Conservation (phyloP, 2,797 vertebrate genomes). For the Danio tinwini region DNA sequence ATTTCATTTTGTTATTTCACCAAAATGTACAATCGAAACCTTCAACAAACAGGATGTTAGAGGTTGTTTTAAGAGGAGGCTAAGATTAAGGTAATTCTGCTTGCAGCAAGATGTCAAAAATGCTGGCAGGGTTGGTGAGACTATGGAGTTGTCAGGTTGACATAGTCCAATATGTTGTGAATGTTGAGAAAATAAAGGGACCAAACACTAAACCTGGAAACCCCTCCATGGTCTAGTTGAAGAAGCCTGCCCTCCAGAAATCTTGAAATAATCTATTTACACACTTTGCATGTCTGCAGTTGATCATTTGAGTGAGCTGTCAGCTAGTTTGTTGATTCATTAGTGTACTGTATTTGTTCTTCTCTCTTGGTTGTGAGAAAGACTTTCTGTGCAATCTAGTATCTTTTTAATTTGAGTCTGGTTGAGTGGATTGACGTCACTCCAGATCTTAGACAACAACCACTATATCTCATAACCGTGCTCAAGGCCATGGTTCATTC, state of each 20-base stretch:
- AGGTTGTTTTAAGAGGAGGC: background rate
- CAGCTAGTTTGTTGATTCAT: background rate
- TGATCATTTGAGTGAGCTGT: background rate
- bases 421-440: background rate
- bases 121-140: background rate
- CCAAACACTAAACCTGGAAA: background rate
- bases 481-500: background rate
- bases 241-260: background rate
- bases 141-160: background rate
- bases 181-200: background rate
- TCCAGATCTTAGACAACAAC: conserved; percentile 19
- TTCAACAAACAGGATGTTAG: background rate
- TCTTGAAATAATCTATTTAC: background rate
- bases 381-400: background rate
- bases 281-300: background rate
- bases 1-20: background rate
- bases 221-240: background rate
- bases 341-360: too few species aligned
- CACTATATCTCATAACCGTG: background rate
- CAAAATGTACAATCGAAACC: background rate
- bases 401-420: background rate
- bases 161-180: background rate
- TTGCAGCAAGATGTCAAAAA: background rate
- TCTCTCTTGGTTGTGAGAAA: background rate
- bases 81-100: background rate